Percentiles rank a stretch among this genome's conserved stretches.
phyloP scores from a whole-genome alignment of 2,113 vertebrate genomes.

The Sebastes fasciatus region DNA sequence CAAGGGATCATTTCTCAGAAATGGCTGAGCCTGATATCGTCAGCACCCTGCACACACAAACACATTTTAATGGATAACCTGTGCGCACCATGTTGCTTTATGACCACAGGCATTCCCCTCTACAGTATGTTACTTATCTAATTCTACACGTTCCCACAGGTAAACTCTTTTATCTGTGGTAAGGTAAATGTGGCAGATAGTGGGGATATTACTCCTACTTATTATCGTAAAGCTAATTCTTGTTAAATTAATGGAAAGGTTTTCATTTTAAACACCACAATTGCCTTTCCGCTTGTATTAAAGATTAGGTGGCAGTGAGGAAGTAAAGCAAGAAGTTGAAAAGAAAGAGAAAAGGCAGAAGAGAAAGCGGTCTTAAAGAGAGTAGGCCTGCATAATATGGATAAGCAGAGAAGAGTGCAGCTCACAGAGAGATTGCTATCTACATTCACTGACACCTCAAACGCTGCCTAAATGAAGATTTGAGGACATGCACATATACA shows the following conservation, averaged over 20 bases:
- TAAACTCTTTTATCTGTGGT: slow-evolving; percentile 15
- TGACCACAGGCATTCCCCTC: slow-evolving; percentile 31
- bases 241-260: slow-evolving; percentile 35
- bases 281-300: slow-evolving; percentile 36
- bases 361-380: slow-evolving; percentile 21
- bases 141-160: slow-evolving; percentile 15
- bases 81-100: slow-evolving; percentile 32
- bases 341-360: slow-evolving; percentile 4
- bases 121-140: slow-evolving; percentile 12
- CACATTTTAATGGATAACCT: slow-evolving; percentile 61
- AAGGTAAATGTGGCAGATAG: slow-evolving; percentile 32
- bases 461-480: slow-evolving; percentile 42
- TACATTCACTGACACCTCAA: slow-evolving; percentile 43
- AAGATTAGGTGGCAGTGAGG: slow-evolving; percentile 11
- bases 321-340: slow-evolving; percentile 3
- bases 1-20: slow-evolving; percentile 62
- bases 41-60: slow-evolving; percentile 21
- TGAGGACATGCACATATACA: background rate
- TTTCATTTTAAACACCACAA: slow-evolving; percentile 52
- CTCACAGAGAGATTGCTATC: slow-evolving; percentile 49
- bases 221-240: slow-evolving; percentile 23
- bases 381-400: slow-evolving; percentile 32
- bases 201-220: slow-evolving; percentile 1
- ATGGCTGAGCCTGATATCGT: slow-evolving; percentile 29
- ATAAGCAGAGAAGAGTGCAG: slow-evolving; percentile 39